A percentile compares a stretch with the other conserved stretches of the same genome.
These are phyloP conservation scores for Ferrisia virgata DNA, from an alignment of 2,888 invertebrate species.

Conservation along the genomic window DNA sequence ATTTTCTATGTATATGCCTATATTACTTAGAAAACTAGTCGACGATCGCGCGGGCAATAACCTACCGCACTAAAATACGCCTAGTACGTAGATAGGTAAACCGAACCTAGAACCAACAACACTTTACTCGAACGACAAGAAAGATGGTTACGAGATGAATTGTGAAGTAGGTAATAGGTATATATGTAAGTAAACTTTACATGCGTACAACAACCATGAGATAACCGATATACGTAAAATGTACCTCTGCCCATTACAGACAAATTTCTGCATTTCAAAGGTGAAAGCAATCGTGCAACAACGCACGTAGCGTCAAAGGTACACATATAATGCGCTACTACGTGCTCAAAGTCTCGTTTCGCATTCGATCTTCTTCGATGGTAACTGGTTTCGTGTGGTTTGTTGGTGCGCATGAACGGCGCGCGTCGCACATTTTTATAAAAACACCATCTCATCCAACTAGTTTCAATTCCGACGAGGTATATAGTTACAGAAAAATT, in stretches of 20 bases:
- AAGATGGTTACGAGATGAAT: too few relatives aligned
- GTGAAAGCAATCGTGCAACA: not conserved
- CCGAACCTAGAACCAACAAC: not conserved
- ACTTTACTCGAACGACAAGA: too few relatives aligned
- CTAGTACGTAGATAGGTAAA: not conserved
- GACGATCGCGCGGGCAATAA: not conserved
- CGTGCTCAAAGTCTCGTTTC: not conserved
- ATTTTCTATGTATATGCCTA: not conserved
- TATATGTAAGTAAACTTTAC: not conserved
- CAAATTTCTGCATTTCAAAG: not conserved
- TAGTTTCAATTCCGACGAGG: not conserved
- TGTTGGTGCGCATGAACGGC: not conserved
- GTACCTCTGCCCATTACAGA: not conserved
- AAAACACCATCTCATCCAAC: not conserved
- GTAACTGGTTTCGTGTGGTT: not conserved
- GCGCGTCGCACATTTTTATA: not conserved
- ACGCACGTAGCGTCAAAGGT: not conserved
- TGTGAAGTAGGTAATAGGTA: not conserved
- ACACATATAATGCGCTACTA: not conserved
- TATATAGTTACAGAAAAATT: too few relatives aligned
- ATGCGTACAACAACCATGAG: not conserved
- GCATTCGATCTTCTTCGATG: not conserved
- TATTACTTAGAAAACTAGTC: not conserved
- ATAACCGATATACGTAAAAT: too few relatives aligned
- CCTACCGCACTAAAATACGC: conserved; percentile 1